These are phyloP conservation scores for Sinocyclocheilus grahami DNA, from an alignment of 2,113 vertebrate species.

Conservation along the genomic window DNA sequence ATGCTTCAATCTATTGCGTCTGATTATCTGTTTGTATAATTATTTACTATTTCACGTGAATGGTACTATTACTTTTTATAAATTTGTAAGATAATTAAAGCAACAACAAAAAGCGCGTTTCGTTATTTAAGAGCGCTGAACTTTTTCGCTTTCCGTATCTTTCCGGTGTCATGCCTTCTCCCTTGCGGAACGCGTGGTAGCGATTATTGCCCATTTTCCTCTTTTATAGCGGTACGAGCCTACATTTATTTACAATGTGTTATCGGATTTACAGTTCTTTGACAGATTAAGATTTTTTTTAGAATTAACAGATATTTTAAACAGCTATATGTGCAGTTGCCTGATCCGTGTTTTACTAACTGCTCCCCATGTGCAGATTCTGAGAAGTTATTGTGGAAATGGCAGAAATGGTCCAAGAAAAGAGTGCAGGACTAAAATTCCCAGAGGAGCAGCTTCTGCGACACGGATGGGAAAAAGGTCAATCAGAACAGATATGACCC, in stretches of 20 bases:
- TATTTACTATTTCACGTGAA: too few species aligned
- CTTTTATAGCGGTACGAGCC: not conserved
- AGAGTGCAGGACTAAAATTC: constrained; percentile 78
- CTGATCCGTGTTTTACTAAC: not conserved
- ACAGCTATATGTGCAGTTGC: not conserved
- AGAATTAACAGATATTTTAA: not conserved
- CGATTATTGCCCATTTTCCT: not conserved
- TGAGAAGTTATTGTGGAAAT: constrained; percentile 54
- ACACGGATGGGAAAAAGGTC: constrained; percentile 90
- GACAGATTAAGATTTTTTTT: not conserved
- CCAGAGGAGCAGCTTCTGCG: constrained; percentile 84
- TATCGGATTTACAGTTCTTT: not conserved
- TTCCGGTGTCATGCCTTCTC: constrained; percentile 14
- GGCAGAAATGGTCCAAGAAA: constrained; percentile 61
- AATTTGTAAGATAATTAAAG: too few species aligned
- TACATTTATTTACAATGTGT: not conserved
- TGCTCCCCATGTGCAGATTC: not conserved
- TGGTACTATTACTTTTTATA: too few species aligned
- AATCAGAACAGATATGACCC: not conserved
- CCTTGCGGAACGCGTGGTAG: not conserved
- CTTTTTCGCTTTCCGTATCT: not conserved
- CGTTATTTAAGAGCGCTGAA: not conserved
- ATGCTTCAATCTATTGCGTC: too few species aligned
- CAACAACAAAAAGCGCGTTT: constrained; percentile 1
- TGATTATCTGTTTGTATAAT: too few species aligned